Evolutionary conservation across 35 echinoderm and acorn worm genomes (phyloP), one percentile per base, ranked within the genome.

Genomic region (Heliocidaris tuberculata): DNA sequence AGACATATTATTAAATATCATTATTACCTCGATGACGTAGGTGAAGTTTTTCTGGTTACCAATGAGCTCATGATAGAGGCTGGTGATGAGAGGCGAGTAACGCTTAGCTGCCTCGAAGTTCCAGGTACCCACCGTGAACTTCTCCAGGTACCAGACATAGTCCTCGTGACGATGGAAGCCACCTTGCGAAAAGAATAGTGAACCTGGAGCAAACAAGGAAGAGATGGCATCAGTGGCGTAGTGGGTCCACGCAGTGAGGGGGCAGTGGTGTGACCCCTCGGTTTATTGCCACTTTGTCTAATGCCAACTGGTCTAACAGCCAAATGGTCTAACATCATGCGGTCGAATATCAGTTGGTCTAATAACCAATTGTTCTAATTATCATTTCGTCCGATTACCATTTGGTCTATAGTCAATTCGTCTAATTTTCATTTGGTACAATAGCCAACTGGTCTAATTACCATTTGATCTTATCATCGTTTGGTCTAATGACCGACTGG

Each of bases 141-240:
- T 97, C 11, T 97, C 97, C 9, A 97, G 85, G 85, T 95, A 97
- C 97, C 97, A 97, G 11, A 95, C 95, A 30, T 96, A 96, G 50
- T 97, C 96, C 54, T 97, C 94, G 95, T 96, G 94, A 21, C 95
- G 60, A n/a, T 96, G 88, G 31, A 96, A 96, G 2, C 94, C 94
- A 15, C 97, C 95, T n/a, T 85, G 93, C 24, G 95, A 85, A 59
- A 93, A 96, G 94, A 97, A 97, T 2, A 97, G 86, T 2, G 94
- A 94, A 31, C 97, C 91, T 93, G 24, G 27, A 48, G 27, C 5
- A 49, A 30, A 93, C 2, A 35, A 91, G 88, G 31, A 90, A 48
- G 47, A 30, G 6, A 30, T 42, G 35, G 35, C 35, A 42, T 42
- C 35, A 42, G 35, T 42, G 35, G 35, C 35, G 35, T 19, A 85